Evolutionary conservation across 1,140 invertebrate genomes (phyloP).

Genomic region (Zaprionus africanus): DNA sequence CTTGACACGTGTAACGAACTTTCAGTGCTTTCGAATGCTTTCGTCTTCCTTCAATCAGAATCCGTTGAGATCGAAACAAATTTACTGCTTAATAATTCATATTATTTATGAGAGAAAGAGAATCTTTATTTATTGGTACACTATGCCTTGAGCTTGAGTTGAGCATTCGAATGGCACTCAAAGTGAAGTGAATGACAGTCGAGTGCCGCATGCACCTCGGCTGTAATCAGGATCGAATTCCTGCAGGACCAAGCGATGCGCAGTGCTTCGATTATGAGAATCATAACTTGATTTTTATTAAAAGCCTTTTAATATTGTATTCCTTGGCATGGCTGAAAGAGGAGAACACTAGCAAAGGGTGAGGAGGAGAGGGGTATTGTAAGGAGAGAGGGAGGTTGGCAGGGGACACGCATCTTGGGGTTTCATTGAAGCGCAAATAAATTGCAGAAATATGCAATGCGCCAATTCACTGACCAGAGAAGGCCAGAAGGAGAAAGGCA

Average conservation of each 20-base stretch:
- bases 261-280: slow-evolving; percentile 49
- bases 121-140: not conserved
- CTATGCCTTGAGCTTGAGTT: slow-evolving; percentile 6
- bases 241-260: slow-evolving; percentile 21
- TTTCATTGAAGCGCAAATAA: slow-evolving; percentile 64
- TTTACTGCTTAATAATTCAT: not conserved
- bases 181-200: slow-evolving; percentile 11
- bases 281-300: slow-evolving; percentile 63
- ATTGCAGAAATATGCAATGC: slow-evolving; percentile 67
- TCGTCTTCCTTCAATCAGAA: not conserved
- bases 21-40: not conserved
- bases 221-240: slow-evolving; percentile 35
- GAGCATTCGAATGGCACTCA: slow-evolving; percentile 24
- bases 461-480: slow-evolving; percentile 52
- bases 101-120: not conserved
- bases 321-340: not conserved
- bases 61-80: not conserved
- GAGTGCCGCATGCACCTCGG: slow-evolving; percentile 17
- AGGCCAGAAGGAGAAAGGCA: not conserved
- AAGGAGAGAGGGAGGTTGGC: not conserved
- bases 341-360: not conserved
- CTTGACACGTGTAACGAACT: slow-evolving; percentile 14
- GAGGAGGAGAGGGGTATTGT: not conserved
- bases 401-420: slow-evolving; percentile 40
- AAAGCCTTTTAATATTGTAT: slow-evolving; percentile 62